Conservation (phyloP, 2,888 invertebrate genomes). For the Pachydiplax longipennis region DNA sequence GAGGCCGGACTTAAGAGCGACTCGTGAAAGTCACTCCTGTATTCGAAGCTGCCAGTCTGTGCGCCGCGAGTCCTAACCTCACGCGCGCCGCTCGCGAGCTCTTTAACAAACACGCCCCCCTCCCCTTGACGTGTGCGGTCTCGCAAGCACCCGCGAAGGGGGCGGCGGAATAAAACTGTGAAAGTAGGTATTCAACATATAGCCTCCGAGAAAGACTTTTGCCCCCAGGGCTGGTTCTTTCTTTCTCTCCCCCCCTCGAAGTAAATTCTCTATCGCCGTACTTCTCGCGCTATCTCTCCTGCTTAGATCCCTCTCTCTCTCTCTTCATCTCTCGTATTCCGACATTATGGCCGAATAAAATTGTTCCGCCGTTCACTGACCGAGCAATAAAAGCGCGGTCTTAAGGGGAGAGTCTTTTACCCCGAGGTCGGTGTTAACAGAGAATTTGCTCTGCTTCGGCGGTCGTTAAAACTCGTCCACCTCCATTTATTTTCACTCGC, state of each 20-base stretch:
- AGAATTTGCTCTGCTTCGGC: slow-evolving; percentile 4
- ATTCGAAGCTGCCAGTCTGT: slow-evolving; percentile 15
- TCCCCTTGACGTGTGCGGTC: not conserved
- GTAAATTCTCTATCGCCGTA: not conserved
- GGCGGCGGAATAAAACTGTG: slow-evolving; percentile 12
- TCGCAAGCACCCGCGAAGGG: not conserved
- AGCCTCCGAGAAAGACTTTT: slow-evolving; percentile 30
- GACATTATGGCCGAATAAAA: slow-evolving; percentile 43
- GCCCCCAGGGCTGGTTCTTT: not conserved
- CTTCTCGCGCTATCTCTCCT: not conserved
- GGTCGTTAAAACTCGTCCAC: not conserved
- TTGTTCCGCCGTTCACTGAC: slow-evolving; percentile 30
- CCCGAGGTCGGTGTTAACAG: slow-evolving; percentile 4
- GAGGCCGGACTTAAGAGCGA: not conserved
- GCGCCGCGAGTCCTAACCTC: not conserved
- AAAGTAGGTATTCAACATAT: slow-evolving; percentile 42
- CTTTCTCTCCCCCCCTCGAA: not conserved
- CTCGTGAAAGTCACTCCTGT: slow-evolving; percentile 34
- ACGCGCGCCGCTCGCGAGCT: slow-evolving; percentile 14
- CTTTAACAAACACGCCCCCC: not conserved
- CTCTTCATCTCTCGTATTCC: not conserved
- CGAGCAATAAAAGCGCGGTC: slow-evolving; percentile 29
- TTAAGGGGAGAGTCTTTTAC: not conserved
- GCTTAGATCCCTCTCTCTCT: not conserved
- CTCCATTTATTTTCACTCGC: not conserved